These are phyloP conservation scores for Lordiphosa andalusiaca DNA, from an alignment of 2,888 invertebrate genomes.

Conservation along the genomic window DNA sequence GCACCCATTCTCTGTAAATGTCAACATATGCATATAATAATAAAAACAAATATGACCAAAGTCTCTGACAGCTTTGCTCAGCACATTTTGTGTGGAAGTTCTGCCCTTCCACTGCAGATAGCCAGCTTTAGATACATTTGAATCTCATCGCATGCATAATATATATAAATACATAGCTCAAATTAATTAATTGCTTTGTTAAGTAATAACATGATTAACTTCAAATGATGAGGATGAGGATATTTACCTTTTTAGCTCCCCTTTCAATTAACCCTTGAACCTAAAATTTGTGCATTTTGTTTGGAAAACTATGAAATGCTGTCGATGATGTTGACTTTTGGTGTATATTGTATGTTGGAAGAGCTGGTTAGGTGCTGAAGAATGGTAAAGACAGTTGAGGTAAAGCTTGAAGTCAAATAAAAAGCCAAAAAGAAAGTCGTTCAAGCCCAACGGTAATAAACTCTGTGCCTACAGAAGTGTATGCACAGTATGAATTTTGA, in stretches of 20 bases:
- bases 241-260: slow-evolving; percentile 40
- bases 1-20: slow-evolving; percentile 52
- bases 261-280: slow-evolving; percentile 59
- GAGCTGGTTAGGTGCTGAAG: no score
- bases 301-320: no score
- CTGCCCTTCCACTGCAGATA: slow-evolving; percentile 17
- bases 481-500: no score
- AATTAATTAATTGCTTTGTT: slow-evolving; percentile 69
- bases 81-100: slow-evolving; percentile 45
- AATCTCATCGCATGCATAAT: slow-evolving; percentile 42
- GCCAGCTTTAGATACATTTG: slow-evolving; percentile 49
- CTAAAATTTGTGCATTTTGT: slow-evolving; percentile 13
- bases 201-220: slow-evolving; percentile 68
- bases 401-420: no score
- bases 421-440: no score
- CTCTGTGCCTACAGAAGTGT: no score
- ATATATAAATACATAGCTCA: slow-evolving; percentile 57
- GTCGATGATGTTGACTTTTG: no score
- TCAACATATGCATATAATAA: slow-evolving; percentile 73
- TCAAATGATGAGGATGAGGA: slow-evolving; percentile 12
- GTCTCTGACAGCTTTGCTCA: slow-evolving; percentile 63
- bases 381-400: no score
- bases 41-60: slow-evolving; percentile 70
- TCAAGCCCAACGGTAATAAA: no score
- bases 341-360: no score